Conservation (phyloP, 2,888 invertebrate genomes). For the Elysia crispata region DNA sequence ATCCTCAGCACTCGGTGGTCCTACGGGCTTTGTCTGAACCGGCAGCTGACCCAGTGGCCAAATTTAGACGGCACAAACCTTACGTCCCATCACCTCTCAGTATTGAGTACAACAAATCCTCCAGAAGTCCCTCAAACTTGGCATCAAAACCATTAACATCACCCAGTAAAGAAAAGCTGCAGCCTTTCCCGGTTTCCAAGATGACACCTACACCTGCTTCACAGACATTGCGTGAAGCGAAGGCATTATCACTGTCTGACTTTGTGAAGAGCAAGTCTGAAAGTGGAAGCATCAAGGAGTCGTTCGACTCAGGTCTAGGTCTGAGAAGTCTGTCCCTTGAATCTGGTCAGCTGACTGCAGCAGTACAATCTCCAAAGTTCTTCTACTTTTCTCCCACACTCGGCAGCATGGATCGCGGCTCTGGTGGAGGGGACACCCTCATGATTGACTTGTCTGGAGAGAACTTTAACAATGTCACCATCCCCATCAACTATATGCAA, state of each 20-base stretch:
- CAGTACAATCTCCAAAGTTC: constrained; percentile 22
- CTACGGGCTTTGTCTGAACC: constrained; percentile 51
- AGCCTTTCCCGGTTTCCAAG: background rate
- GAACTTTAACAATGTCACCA: constrained; percentile 48
- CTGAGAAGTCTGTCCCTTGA: constrained; percentile 52
- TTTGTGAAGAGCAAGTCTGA: constrained; percentile 30
- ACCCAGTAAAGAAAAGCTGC: background rate
- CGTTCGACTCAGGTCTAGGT: constrained; percentile 43
- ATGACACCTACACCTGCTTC: constrained; percentile 16
- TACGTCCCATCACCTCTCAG: constrained; percentile 41
- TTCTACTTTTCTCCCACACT: constrained; percentile 37
- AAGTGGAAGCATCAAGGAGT: constrained; percentile 21
- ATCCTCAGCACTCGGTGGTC: constrained; percentile 43
- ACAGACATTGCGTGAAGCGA: background rate
- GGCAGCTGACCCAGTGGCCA: constrained; percentile 25
- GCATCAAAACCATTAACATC: background rate
- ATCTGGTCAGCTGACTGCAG: constrained; percentile 18
- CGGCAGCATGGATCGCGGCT: constrained; percentile 35
- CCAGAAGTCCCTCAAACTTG: background rate
- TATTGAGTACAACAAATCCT: constrained; percentile 35
- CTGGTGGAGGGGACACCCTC: constrained; percentile 38
- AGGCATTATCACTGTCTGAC: constrained; percentile 12
- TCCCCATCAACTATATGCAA: constrained; percentile 46
- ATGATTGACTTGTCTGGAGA: constrained; percentile 47
- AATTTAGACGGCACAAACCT: constrained; percentile 30